Base-by-base conservation (phyloP, 2,888 invertebrate species). In the Elmis aenea region DNA sequence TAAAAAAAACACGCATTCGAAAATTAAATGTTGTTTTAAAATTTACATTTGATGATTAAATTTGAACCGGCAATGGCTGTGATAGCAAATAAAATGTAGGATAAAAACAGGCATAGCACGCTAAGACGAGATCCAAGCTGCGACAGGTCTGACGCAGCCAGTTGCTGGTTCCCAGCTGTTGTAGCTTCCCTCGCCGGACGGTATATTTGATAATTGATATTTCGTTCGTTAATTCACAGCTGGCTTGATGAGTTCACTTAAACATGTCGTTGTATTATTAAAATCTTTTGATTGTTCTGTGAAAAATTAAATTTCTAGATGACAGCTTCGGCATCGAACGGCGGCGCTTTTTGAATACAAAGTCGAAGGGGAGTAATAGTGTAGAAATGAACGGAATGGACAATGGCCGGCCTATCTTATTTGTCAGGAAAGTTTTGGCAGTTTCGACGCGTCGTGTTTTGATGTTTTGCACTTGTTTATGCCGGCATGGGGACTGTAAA, bases 371-470 rank as follows among this genome's bases (percentile, higher is more conserved):
- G 55, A 46, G 43, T 42, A 45, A 42, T 42, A 40, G 41, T 32
- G 29, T 38, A 35, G 45, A 40, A 42, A 39, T 38, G 39, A 26
- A 33, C 40, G 44, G 55, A 51, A 50, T 52, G 58, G 59, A 57
- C 59, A 59, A 59, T 59, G 58, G 58, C 40, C 51, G 35, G 52
- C 57, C 53, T 56, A 56, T 58, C 61, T 61, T 60, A 59, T 60
- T 60, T 59, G 58, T 61, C 61, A 57, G 59, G 53, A 61, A 64
- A 63, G 59, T 64, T 59, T 63, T 65, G 65, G 61, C 65, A 64
- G 62, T 58, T 65, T 63, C n/a, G 64, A 64, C 63, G 60, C 56
- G 50, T 39, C 45, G 28, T 47, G 49, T 52, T 57, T 54, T 54
- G 50, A 46, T 54, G 52, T 54, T 54, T 57, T 38, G 42, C 33